Percentiles rank a stretch among this genome's conserved stretches.
phyloP scores from a whole-genome alignment of 37 sponge, comb jelly and placozoan species.

The Spongilla lacustris region DNA sequence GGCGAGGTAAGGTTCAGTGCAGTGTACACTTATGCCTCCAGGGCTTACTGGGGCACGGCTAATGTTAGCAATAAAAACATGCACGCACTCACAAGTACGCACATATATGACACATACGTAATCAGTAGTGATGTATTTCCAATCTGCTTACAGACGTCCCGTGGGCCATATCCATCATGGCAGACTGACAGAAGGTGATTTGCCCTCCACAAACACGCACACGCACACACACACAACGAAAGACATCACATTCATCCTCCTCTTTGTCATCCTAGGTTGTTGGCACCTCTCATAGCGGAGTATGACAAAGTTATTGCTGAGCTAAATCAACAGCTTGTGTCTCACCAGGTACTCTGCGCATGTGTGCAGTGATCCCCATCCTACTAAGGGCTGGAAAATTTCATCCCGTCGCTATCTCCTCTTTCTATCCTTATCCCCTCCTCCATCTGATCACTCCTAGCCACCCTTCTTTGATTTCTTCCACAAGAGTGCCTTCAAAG shows the following conservation, averaged over 20 bases:
- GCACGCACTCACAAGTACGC: no score
- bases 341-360: constrained; percentile 49
- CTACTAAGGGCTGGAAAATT: not conserved
- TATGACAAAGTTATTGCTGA: constrained; percentile 68
- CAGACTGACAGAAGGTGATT: constrained; percentile 60
- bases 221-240: not conserved
- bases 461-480: no score
- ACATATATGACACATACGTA: no score
- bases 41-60: not conserved
- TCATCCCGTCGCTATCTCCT: no score
- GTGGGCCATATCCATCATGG: constrained; percentile 61
- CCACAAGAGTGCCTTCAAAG: no score
- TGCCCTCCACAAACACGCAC: no score
- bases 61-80: no score
- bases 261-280: constrained; percentile 24
- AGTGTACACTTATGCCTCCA: not conserved
- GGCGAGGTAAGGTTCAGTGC: not conserved
- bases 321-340: constrained; percentile 40
- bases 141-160: not conserved
- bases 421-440: no score
- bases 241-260: not conserved
- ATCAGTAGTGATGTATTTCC: not conserved
- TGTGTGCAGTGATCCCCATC: not conserved
- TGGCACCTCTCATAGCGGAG: constrained; percentile 71
- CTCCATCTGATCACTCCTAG: not conserved